Percentiles rank a stretch among this genome's conserved stretches.
Evolutionary conservation across 2,888 invertebrate genomes (phyloP).

Genomic region (Lycia hirtaria): DNA sequence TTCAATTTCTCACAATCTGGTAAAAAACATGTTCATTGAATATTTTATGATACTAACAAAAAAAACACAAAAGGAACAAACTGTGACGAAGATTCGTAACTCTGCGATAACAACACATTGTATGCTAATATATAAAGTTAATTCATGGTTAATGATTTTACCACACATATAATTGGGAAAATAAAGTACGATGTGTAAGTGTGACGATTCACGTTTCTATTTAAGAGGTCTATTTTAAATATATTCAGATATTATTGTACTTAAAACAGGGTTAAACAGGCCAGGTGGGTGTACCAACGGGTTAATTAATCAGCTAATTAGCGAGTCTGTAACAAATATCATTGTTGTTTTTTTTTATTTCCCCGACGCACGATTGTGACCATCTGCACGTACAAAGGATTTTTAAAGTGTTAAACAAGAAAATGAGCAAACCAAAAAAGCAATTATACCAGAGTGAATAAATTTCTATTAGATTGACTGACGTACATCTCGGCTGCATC

Average conservation of each 20-base stretch:
- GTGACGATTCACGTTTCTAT: constrained; percentile 4
- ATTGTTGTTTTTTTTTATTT: too few relatives aligned
- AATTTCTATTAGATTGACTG: too few relatives aligned
- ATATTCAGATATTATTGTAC: constrained; percentile 10
- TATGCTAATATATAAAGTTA: constrained; percentile 22
- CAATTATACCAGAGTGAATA: too few relatives aligned
- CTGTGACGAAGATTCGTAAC: constrained; percentile 5
- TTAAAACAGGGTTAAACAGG: constrained; percentile 9
- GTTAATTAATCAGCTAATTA: constrained; percentile 30
- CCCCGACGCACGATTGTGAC: too few relatives aligned
- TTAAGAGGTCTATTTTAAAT: constrained; percentile 1
- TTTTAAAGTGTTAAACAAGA: too few relatives aligned
- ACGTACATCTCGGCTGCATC: too few relatives aligned
- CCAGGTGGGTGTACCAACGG: constrained; percentile 4
- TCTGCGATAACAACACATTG: constrained; percentile 16
- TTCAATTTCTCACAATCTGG: background rate
- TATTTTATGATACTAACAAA: background rate
- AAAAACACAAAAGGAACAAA: constrained; percentile 5
- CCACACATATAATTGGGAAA: constrained; percentile 6
- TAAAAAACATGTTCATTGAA: constrained; percentile 1
- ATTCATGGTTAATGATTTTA: constrained; percentile 18
- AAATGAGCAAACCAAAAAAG: too few relatives aligned
- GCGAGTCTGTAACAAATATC: background rate
- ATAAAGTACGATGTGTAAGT: constrained; percentile 4
- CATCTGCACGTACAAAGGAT: too few relatives aligned